Percentiles rank a stretch among this genome's conserved stretches.
These are phyloP conservation scores for Apodemia hepburni DNA, from an alignment of 2,888 invertebrate species.

Conservation along the genomic window DNA sequence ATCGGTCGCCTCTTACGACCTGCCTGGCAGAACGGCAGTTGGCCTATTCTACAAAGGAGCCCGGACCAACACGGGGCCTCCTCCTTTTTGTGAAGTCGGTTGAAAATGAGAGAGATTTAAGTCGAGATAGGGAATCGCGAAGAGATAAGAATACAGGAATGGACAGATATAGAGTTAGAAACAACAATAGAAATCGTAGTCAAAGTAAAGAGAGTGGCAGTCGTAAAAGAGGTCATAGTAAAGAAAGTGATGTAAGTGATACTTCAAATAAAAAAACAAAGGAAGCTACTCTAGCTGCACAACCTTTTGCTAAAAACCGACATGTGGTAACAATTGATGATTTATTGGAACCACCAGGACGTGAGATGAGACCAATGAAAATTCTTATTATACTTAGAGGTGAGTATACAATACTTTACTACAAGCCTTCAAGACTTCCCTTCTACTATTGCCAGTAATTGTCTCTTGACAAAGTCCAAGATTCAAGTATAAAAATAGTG, in stretches of 20 bases:
- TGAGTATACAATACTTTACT: constrained; percentile 28
- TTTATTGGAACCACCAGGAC: constrained; percentile 88
- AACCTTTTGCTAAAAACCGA: constrained; percentile 38
- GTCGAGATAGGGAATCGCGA: constrained; percentile 36
- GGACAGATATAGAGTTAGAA: constrained; percentile 41
- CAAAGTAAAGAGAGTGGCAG: constrained; percentile 37
- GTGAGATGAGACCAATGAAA: constrained; percentile 87
- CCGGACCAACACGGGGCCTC: too few relatives aligned
- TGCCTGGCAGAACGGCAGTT: too few relatives aligned
- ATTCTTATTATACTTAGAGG: constrained; percentile 94
- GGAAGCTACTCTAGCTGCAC: constrained; percentile 30
- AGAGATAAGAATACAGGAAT: constrained; percentile 39
- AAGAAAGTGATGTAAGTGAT: constrained; percentile 47
- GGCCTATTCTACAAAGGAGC: too few relatives aligned
- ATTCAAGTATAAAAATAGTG: too few relatives aligned
- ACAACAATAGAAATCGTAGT: constrained; percentile 40
- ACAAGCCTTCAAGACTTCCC: too few relatives aligned
- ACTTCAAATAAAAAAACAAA: constrained; percentile 44
- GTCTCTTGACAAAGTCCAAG: too few relatives aligned
- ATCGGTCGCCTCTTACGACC: too few relatives aligned
- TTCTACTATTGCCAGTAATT: too few relatives aligned
- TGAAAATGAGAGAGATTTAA: constrained; percentile 31
- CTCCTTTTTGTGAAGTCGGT: too few relatives aligned
- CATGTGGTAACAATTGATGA: constrained; percentile 88
- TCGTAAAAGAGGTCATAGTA: constrained; percentile 57